Conservation (phyloP, 2,113 vertebrate genomes). For the Hippocampus comes region DNA sequence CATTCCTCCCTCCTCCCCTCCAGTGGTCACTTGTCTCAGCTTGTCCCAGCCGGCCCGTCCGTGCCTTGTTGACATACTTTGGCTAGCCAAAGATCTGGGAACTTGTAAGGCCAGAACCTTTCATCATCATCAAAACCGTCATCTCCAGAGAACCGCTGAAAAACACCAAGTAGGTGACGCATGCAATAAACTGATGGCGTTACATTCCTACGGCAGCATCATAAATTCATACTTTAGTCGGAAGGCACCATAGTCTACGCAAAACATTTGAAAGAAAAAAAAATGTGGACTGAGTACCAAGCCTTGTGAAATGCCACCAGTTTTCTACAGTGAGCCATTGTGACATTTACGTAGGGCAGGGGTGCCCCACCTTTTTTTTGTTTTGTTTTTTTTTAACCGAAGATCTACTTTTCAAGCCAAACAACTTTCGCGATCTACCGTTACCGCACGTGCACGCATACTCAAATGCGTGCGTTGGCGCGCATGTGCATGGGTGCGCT, state of each 20-base stretch:
- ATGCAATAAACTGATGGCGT: background rate
- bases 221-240: no score
- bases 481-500: background rate
- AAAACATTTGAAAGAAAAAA: no score
- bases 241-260: no score
- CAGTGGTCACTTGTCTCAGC: constrained; percentile 67
- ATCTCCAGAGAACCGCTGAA: constrained; percentile 17
- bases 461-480: no score
- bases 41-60: constrained; percentile 47
- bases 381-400: no score
- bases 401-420: no score
- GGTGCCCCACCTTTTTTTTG: no score
- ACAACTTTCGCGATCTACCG: no score
- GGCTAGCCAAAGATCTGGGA: constrained; percentile 40
- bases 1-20: constrained; percentile 51
- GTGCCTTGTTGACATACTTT: constrained; percentile 56
- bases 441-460: no score
- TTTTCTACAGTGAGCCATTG: no score
- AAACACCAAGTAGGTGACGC: constrained; percentile 13
- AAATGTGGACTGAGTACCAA: background rate
- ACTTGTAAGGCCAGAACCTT: constrained; percentile 54
- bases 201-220: no score
- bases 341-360: no score
- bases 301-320: background rate
- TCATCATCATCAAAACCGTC: background rate